phyloP scores from a whole-genome alignment of 2,797 vertebrate species.

The Eulemur coronatus region DNA sequence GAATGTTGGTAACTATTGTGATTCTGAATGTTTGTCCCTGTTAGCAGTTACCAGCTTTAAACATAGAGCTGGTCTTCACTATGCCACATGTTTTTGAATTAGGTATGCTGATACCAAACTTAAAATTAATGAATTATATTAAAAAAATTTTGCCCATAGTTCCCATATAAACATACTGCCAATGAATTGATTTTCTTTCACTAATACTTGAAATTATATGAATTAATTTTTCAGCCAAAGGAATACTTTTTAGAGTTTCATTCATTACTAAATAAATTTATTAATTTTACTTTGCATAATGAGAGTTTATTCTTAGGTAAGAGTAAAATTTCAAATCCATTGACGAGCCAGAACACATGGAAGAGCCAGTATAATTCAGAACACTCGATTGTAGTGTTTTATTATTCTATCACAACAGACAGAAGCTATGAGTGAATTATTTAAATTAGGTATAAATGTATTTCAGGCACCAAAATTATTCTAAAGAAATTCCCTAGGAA shows the following conservation, averaged over 20 bases:
- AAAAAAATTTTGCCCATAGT: background rate
- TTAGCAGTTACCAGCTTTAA: background rate
- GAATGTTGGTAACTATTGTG: background rate
- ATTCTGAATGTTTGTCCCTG: background rate
- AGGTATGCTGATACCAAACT: background rate
- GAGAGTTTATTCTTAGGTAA: background rate
- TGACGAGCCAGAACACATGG: background rate
- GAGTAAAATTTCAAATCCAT: background rate
- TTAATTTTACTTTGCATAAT: background rate
- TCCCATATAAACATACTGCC: background rate
- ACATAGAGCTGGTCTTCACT: background rate
- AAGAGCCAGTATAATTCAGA: background rate
- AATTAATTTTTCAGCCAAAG: background rate
- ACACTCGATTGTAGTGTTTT: background rate
- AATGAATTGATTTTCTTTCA: background rate
- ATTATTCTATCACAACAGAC: slow-evolving; percentile 6
- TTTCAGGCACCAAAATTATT: background rate
- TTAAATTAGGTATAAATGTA: background rate
- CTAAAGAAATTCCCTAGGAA: background rate
- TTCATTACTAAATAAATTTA: background rate
- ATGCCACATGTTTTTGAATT: background rate
- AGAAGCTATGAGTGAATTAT: background rate
- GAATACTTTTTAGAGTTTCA: background rate
- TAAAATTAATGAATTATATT: background rate
- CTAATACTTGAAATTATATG: background rate